Base-by-base conservation (phyloP, 2,888 invertebrate species). In the Lamellibrachia columna region DNA sequence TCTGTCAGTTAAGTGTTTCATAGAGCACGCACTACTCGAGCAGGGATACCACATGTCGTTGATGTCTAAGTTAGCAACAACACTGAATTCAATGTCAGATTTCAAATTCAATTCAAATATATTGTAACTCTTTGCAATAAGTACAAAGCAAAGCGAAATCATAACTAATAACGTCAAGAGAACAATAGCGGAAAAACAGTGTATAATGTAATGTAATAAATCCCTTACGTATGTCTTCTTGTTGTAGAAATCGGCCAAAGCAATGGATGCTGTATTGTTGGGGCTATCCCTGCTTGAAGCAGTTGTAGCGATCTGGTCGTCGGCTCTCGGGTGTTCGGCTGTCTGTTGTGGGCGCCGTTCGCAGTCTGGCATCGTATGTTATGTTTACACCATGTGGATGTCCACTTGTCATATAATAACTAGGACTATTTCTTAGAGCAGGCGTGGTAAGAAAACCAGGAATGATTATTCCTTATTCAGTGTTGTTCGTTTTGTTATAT, bases 261-360 rank as follows among this genome's bases (percentile, higher is more conserved):
- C 91, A 4, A 55, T 91, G 55, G 53, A 91, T 55, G 91, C 53
- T 53, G 9, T 55, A 28, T n/a, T 91, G 53, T 53, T 91, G 55
- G 91, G 22, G 7, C 91, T 91, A 53, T 52, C 91, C 8, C 55
- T 91, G 55, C 40, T 55, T n/a, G 91, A 91, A 28, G 55, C 55
- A 6, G 22, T 91, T 53, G 53, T 91, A 15, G 52, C 91, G 11
- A 53, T 91, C 55, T 91, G 53, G 55, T 91, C 91, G 22, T 91
- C 91, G n/a, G 91, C 55, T 53, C 52, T 91, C 55, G 52, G 91
- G n/a, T 91, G 91, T 91, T 52, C 53, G 9, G 15, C 53, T 15
- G 53, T 91, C 40, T 91, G 91, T 8, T 91, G 91, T n/a, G 55
- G 55, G 15, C 8, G 40, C 22, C 40, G 11, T 22, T 52, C 28